Evolutionary conservation across 2,888 invertebrate genomes (phyloP), one percentile per base, ranked within the genome.

Genomic region (Callosobruchus maculatus): DNA sequence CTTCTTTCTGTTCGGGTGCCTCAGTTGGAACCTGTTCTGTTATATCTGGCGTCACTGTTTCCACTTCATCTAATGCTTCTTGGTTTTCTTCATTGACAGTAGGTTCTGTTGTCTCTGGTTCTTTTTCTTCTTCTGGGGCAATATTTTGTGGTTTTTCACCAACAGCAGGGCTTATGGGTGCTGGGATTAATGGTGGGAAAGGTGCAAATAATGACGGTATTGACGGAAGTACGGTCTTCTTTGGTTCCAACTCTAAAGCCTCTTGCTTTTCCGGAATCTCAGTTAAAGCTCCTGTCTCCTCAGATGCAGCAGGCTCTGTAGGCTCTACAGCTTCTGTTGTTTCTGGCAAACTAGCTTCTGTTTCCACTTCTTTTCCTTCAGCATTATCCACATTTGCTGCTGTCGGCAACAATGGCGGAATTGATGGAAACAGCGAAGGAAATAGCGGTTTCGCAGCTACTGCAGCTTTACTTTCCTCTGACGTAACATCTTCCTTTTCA

Each of bases 301-400:
- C 20, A 18, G 21, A 70, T 70, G n/a, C n/a, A 9, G 20, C 21
- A 49, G 18, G 67, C 70, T 21, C 2, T 22, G 67, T n/a, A n/a
- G n/a, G n/a, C n/a, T n/a, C n/a, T n/a, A n/a, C n/a, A n/a, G 22
- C 20, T 71, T 73, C 71, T 66, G 31, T 68, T 31, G 70, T 71
- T 20, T 71, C 68, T 26, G 21, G 26, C 7, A 22, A 20, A 21
- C 31, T 68, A 66, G 68, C 67, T 67, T 13, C 22, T 22, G 66
- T 66, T 22, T n/a, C 26, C 0, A 3, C 22, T n/a, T 30, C 0
- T 70, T 20, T 3, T n/a, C 4, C 0, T 0, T 70, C 70, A 7
- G 20, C 20, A 21, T 70, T 21, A 70, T 66, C 70, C 20, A 13
- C 68, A 18, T 31, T 68, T 20, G 67, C 49, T 73, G 68, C 5